Percentiles rank a stretch among this genome's conserved stretches.
Evolutionary conservation across 2,888 invertebrate genomes (phyloP).

Genomic region (Scelioninae gen. 2): DNA sequence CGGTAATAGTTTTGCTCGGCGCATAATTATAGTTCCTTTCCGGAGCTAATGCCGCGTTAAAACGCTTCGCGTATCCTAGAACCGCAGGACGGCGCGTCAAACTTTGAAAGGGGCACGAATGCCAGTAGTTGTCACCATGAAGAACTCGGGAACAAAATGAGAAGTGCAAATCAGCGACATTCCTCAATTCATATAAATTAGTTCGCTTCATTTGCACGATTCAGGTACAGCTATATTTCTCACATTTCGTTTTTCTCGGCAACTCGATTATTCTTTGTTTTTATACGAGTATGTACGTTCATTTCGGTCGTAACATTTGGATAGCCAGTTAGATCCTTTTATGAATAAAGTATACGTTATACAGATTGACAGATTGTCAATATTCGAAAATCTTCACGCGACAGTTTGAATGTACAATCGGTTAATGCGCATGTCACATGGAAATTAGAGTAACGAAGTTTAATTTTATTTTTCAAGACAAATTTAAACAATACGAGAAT

Average conservation of each 20-base stretch:
- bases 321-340: too few relatives aligned
- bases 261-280: neutral
- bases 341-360: too few relatives aligned
- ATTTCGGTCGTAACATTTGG: too few relatives aligned
- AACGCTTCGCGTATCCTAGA: constrained; percentile 59
- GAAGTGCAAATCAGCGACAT: constrained; percentile 9
- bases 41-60: constrained; percentile 68
- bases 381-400: too few relatives aligned
- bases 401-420: too few relatives aligned
- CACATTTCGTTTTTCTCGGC: neutral
- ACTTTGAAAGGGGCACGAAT: constrained; percentile 48
- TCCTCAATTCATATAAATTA: constrained; percentile 21
- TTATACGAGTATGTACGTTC: neutral
- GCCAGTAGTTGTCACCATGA: constrained; percentile 36
- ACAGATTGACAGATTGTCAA: too few relatives aligned
- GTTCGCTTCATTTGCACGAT: constrained; percentile 12
- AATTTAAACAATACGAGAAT: too few relatives aligned
- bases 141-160: constrained; percentile 33
- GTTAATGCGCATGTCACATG: too few relatives aligned
- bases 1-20: constrained; percentile 69
- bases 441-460: too few relatives aligned
- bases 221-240: constrained; percentile 6
- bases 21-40: constrained; percentile 71
- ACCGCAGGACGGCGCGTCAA: constrained; percentile 52
- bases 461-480: too few relatives aligned